A percentile compares a stretch with the other conserved stretches of the same genome.
These are phyloP conservation scores for Sinella curviseta DNA, from an alignment of 1,140 invertebrate genomes.

Conservation along the genomic window DNA sequence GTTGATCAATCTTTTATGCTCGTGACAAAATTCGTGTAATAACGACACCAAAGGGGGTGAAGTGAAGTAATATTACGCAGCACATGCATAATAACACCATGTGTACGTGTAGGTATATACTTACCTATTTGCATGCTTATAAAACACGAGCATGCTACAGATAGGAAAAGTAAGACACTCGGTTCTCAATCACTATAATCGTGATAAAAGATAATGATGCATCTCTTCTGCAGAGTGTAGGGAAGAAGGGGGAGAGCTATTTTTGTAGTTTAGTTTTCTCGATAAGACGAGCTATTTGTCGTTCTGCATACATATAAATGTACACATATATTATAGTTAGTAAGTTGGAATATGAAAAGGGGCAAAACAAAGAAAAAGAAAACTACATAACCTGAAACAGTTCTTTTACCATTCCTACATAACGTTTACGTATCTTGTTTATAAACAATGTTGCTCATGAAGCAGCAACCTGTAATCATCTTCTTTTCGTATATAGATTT, in stretches of 20 bases:
- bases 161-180: neutral
- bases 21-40: slow-evolving; percentile 30
- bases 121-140: neutral
- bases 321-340: neutral
- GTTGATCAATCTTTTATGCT: slow-evolving; percentile 30
- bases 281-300: no score
- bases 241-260: slow-evolving; percentile 1
- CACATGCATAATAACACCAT: neutral
- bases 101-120: neutral
- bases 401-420: neutral
- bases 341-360: neutral
- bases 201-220: slow-evolving; percentile 10
- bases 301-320: no score
- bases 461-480: no score
- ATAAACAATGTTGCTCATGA: neutral
- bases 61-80: neutral
- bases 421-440: no score
- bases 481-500: no score
- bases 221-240: neutral
- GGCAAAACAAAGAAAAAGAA: slow-evolving; percentile 6
- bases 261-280: neutral
- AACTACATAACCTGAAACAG: neutral
- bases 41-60: neutral
- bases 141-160: neutral
- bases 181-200: slow-evolving; percentile 16